Percentiles rank a stretch among this genome's conserved stretches.
Conservation (phyloP, 2,797 vertebrate species). For the Notolabrus celidotus region DNA sequence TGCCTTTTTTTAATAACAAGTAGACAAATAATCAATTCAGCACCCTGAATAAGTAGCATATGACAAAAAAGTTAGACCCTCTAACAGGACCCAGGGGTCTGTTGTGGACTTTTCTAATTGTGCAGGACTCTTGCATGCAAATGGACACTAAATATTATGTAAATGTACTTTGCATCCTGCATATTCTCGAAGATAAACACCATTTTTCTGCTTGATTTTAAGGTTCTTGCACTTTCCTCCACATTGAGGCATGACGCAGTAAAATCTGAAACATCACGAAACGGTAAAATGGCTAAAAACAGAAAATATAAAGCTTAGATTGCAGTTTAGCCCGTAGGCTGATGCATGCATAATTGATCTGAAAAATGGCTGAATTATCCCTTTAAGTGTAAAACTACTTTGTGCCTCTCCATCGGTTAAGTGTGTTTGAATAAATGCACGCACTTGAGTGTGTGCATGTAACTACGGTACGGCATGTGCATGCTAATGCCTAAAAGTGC, state of each 20-base stretch:
- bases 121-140: background rate
- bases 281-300: conserved; percentile 34
- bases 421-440: conserved; percentile 3
- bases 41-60: background rate
- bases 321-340: conserved; percentile 48
- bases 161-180: conserved; percentile 33
- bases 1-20: too few relatives aligned
- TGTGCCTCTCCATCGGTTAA: conserved; percentile 12
- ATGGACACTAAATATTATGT: conserved; percentile 17
- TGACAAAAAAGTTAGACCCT: background rate
- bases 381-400: conserved; percentile 66
- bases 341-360: conserved; percentile 56
- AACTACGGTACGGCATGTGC: conserved; percentile 8
- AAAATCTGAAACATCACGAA: conserved; percentile 43
- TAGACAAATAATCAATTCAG: too few relatives aligned
- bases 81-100: background rate
- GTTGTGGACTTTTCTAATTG: conserved; percentile 11
- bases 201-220: conserved; percentile 14
- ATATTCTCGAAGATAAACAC: conserved; percentile 16
- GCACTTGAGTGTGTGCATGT: background rate
- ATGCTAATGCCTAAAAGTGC: conserved; percentile 42
- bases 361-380: conserved; percentile 60
- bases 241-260: conserved; percentile 14
- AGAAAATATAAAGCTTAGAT: conserved; percentile 50
- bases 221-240: background rate